Base-by-base conservation (phyloP, 2,888 invertebrate species). In the Drosophila subquinaria region DNA sequence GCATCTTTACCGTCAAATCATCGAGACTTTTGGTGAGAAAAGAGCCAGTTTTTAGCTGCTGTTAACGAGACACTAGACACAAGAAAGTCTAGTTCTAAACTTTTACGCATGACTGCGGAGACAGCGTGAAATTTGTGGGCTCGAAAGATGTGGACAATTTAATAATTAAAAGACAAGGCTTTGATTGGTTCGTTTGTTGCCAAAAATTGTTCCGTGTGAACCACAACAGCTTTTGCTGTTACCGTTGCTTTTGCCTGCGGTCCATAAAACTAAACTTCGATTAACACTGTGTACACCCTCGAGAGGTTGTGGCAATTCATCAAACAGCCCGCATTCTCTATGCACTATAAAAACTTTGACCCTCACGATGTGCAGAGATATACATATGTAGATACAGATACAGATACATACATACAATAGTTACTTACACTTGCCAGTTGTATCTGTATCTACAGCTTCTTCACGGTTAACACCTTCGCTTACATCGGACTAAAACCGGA, bases 321-420 rank as follows among this genome's bases (percentile, higher is more conserved):
- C 88, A 84, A 85, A 88, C 72, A 71, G 78, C 88, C 84, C 84
- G 84, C 88, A 84, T 84, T 84, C 74, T 77, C 86, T 79, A 84
- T 84, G 84, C 84, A 80, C 84, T 88, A 88, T 88, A 86, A 84
- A 84, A 88, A 82, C 80, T 77, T 82, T 85, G 86, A 87, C 83
- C 88, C 83, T 82, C 72, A 66, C 69, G 53, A 15, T 43, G 53
- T 65, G 69, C 52, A 73, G 20, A 72, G 40, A 47, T 42, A 52
- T 35, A 47, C 36, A 52, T 35, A 30, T 23, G 40, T 17, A 35
- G 15, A 42, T 27, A 42, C 10, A 45, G 10, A 27, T 47, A 50
- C 10, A 27, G 3, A 11, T 50, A n/a, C 8, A 40, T 47, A 35
- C 27, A 27, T 11, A 27, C 30, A 30, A 30, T 8, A 43, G 42